These are phyloP conservation scores for Leistus spinibarbis DNA, from an alignment of 2,888 invertebrate genomes.

Conservation along the genomic window DNA sequence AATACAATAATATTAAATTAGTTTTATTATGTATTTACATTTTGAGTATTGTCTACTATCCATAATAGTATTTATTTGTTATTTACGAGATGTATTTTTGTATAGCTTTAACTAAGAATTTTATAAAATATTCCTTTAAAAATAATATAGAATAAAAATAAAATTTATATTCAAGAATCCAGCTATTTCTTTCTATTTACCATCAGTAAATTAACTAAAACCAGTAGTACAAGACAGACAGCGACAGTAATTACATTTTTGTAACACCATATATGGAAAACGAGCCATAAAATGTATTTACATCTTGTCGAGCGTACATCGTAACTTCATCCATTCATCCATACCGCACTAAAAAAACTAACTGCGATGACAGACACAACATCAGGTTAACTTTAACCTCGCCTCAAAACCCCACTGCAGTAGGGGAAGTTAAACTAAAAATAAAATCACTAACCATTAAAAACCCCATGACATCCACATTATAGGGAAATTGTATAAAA, in stretches of 20 bases:
- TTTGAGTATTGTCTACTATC: too few species aligned
- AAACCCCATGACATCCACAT: background rate
- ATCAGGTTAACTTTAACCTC: background rate
- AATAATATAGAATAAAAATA: background rate
- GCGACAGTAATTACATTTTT: background rate
- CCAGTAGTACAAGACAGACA: background rate
- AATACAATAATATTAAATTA: too few species aligned
- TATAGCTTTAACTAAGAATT: too few species aligned
- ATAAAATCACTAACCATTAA: background rate
- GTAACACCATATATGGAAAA: background rate
- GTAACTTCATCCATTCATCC: background rate
- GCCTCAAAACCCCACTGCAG: background rate
- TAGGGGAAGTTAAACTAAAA: background rate
- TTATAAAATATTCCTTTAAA: background rate
- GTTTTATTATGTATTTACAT: too few species aligned
- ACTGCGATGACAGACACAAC: background rate
- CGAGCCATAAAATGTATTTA: background rate
- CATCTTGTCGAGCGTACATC: background rate
- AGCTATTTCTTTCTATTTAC: background rate
- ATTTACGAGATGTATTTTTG: too few species aligned
- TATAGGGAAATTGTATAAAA: background rate
- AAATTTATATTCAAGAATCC: background rate
- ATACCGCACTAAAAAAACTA: background rate
- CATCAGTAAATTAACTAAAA: background rate
- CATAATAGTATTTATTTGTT: too few species aligned